Evolutionary conservation across 2,797 vertebrate genomes (phyloP), one percentile per base, ranked within the genome.

Genomic region (Valencia hispanica): DNA sequence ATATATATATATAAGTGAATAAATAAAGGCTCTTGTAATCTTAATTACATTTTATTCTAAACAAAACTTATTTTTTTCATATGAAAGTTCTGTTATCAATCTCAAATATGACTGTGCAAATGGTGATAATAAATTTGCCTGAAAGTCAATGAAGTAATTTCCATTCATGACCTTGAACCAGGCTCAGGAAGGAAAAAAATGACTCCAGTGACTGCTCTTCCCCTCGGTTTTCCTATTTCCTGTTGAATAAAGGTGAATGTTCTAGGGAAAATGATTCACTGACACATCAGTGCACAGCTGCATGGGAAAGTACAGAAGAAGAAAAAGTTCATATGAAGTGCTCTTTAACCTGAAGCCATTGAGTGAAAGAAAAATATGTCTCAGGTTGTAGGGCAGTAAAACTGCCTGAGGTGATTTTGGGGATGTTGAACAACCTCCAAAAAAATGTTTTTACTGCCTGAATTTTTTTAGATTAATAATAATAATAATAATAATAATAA

Each of bases 161-260:
- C 74, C 74, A 86, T 91, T 90, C 83, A 89, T 72, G 75, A 76
- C 68, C 68, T 69, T 43, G 75, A 82, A 85, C 50, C 72, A 39
- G 25, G 22, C 3, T 4, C 32, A 73, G 69, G 72, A 86, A 80
- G 77, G 90, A 94, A 96, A 92, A n/a, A n/a, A 95, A 95, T 94
- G 86, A 88, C 32, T 48, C 86, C 81, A 85, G 76, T 80, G 86
- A 93, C 92, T 65, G n/a, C 81, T 72, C 70, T 78, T 82, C 82
- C 81, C 84, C 84, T 72, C 53, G 79, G 87, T 84, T 82, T 88
- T 88, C 88, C 86, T 75, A 79, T 81, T 92, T 95, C 92, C 92
- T 93, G 86, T 93, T 90, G 90, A 93, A 94, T 93, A 92, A 93
- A 94, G 90, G 94, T 93, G 87, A 83, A 48, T 70, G 76, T 53